Base-by-base conservation (phyloP, 2,113 vertebrate genomes). In the Megaceryle torquata region DNA sequence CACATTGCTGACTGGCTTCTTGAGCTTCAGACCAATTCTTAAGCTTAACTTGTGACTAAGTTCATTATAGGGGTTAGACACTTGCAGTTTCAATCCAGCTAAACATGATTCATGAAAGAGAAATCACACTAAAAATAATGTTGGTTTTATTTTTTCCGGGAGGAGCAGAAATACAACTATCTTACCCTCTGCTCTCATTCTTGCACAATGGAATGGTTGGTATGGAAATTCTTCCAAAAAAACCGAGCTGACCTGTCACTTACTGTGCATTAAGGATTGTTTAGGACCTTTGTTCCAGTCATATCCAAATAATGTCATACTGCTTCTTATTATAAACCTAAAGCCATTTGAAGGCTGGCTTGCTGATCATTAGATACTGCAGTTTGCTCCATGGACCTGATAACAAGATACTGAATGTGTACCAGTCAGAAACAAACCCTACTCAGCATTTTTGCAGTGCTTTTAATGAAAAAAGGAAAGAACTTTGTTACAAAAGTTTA, bases 151-250 rank as follows among this genome's bases (percentile, higher is more conserved):
- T 54, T 65, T 80, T 54, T 91, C 44, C 5, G 39, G 44, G 16
- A 80, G 21, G 53, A 60, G 1, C 6, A 93, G 28, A 74, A 89
- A 88, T 51, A 9, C 63, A 68, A 82, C 85, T 89, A 14, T 68
- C 13, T 80, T 94, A 61, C 75, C 68, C 92, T 96, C 41, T 95
- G 83, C 43, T 94, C 88, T 68, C 25, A 10, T 94, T 95, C 86
- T 93, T 95, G 69, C 88, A 90, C 82, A 96, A 83, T 67, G 37
- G 41, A 87, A 65, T 1, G 2, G 20, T 26, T 70, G 22, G 65
- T 81, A 81, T 68, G 46, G 63, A 64, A 86, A 53, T 83, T 16
- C 5, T 56, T 79, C 78, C 29, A 67, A 84, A 84, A 82, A 93
- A 60, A 71, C 10, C 5, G 37, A 78, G 9, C 50, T 95, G 92